phyloP scores from a whole-genome alignment of 1,140 invertebrate species.

The Bombus balteatus region DNA sequence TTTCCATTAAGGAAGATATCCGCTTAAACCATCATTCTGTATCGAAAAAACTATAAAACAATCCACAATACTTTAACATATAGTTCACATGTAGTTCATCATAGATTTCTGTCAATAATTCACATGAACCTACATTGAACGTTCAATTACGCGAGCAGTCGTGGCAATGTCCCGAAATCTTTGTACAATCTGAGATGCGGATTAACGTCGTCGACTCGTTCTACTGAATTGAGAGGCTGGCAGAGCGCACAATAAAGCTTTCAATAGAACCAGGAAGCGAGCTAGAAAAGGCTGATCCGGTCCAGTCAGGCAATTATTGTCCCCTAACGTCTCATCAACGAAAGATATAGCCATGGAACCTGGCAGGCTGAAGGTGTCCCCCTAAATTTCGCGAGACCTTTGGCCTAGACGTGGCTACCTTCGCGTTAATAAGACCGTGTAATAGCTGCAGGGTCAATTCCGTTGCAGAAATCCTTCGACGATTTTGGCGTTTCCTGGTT shows the following conservation, averaged over 20 bases:
- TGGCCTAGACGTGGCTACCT: not conserved
- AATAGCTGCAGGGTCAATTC: constrained; percentile 44
- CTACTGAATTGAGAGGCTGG: constrained; percentile 28
- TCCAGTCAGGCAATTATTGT: constrained; percentile 69
- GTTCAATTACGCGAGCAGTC: not conserved
- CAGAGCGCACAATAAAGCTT: constrained; percentile 50
- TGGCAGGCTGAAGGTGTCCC: constrained; percentile 31
- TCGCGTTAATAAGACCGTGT: constrained; percentile 59
- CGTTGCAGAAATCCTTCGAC: constrained; percentile 18
- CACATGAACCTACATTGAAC: not conserved
- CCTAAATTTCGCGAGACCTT: constrained; percentile 57
- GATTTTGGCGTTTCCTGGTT: constrained; percentile 4
- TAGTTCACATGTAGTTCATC: not conserved
- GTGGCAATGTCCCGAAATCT: not conserved
- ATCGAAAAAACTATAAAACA: not conserved
- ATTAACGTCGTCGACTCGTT: constrained; percentile 27
- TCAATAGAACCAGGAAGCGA: constrained; percentile 43
- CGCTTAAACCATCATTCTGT: not conserved
- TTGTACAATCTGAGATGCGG: not conserved
- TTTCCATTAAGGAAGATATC: not conserved
- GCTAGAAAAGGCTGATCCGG: constrained; percentile 16
- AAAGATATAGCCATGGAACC: constrained; percentile 62
- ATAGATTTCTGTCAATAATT: not conserved
- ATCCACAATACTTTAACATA: not conserved
- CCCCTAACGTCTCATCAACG: constrained; percentile 69